Evolutionary conservation across 2,888 invertebrate species (phyloP).

Genomic region (Herminia tarsipennalis): DNA sequence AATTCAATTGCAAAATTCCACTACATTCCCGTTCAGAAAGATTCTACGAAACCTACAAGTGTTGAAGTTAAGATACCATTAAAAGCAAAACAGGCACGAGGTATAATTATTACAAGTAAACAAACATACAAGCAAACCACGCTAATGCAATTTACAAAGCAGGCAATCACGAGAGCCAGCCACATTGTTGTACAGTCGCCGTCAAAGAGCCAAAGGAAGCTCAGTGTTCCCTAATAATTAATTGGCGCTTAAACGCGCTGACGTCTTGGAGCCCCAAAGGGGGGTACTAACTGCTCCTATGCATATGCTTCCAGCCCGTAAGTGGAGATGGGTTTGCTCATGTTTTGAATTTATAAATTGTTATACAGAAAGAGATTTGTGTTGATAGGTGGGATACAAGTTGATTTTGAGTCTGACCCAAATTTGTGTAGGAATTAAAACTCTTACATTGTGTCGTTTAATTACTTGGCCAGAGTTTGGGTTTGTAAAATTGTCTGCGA

Average conservation of each 20-base stretch:
- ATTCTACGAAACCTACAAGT: too few relatives aligned
- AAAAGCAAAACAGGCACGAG: not conserved
- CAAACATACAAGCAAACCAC: slow-evolving; percentile 58
- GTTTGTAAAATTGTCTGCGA: too few relatives aligned
- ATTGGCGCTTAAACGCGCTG: slow-evolving; percentile 82
- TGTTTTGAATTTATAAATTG: slow-evolving; percentile 51
- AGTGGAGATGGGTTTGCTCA: slow-evolving; percentile 56
- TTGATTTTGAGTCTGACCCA: slow-evolving; percentile 8
- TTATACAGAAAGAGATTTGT: slow-evolving; percentile 36
- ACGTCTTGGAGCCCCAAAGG: slow-evolving; percentile 75
- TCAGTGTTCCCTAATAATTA: slow-evolving; percentile 81
- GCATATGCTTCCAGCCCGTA: slow-evolving; percentile 62
- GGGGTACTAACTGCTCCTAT: slow-evolving; percentile 72
- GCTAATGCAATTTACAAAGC: slow-evolving; percentile 80
- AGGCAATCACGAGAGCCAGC: slow-evolving; percentile 78
- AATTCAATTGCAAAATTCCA: too few relatives aligned
- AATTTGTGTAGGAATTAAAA: not conserved
- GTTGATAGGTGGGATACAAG: slow-evolving; percentile 14
- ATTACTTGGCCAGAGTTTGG: too few relatives aligned
- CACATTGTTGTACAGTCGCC: slow-evolving; percentile 80
- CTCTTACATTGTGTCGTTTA: not conserved
- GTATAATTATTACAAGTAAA: slow-evolving; percentile 18
- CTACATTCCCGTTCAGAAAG: too few relatives aligned
- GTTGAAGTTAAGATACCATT: too few relatives aligned
- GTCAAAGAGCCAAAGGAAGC: slow-evolving; percentile 83